Base-by-base conservation (phyloP, 2,888 invertebrate genomes). In the Thymelicus acteon region DNA sequence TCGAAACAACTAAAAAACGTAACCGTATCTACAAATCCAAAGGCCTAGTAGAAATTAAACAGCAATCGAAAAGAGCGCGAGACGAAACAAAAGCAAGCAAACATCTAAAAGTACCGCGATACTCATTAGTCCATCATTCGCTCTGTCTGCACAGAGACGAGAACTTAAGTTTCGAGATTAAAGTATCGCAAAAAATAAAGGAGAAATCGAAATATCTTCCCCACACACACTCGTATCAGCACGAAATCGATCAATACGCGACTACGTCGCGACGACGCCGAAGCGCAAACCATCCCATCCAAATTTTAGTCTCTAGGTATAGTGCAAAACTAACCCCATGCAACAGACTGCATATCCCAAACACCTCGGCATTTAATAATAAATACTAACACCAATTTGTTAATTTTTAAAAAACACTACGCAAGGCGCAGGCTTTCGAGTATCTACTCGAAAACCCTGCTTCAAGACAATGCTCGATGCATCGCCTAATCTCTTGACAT, bases 271-370 rank as follows among this genome's bases (percentile, higher is more conserved):
- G 64, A 24, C 54, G 58, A 58, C 58, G 60, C 24, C 44, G 24
- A 8, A 19, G 24, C 13, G 4, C n/a, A 37, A 44, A 71, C 60
- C 64, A 60, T 64, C 60, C 65, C 64, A 64, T 71, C 58, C 40
- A 63, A 40, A 68, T 52, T 47, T 49, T 37, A 39, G 63, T 52
- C 48, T 71, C 72, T 48, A 64, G 66, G 67, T 63, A 60, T 60
- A 72, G 72, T 63, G 64, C 63, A 68, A 64, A 73, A 75, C 74
- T 66, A 77, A 79, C 77, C 78, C 84, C 85, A 87, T 87, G 84
- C 85, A 87, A 83, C 87, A 88, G 88, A 90, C 91, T 85, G 87
- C 90, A 90, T 90, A 91, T 91, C 92, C 92, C 92, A 91, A 89
- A 88, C 91, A 90, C 89, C 89, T 85, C 88, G 86, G 89, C 82